Base-by-base conservation (phyloP, 53 echinoderm and acorn worm species). In the Mesocentrotus franciscanus region DNA sequence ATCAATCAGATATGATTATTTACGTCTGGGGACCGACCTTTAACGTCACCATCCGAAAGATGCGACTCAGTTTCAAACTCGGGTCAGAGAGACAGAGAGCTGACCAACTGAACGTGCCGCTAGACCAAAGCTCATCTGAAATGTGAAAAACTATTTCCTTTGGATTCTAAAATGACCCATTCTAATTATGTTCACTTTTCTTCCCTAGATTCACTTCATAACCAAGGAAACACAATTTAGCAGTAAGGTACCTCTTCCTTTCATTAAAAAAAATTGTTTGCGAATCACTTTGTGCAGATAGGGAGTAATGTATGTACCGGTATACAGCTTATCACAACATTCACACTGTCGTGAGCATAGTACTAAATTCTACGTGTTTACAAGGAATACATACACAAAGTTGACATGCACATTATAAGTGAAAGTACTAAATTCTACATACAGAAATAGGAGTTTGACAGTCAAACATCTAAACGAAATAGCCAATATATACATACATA, bases 401-500 rank as follows among this genome's bases (percentile, higher is more conserved):
- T 27, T 58, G 56, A n/a, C 58, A 87, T 87, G 87, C 87, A 87
- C 26, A 58, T 8, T 59, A 57, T 58, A 85, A 32, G 11, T 24
- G 3, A 85, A 56, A 87, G 87, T 87, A 87, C 87, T 87, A 57
- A 57, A 27, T 87, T 27, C 57, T 87, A 87, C 58, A 87, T 17
- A 58, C 10, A 16, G 1, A 24, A 57, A 56, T 17, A 58, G 11
- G n/a, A 17, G 26, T 9, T 85, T 26, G 14, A 87, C n/a, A 87
- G 59, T 58, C 16, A 58, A 58, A 13, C 1, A 26, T 57, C 22
- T 58, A 57, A 27, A n/a, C 13, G 42, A 87, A 58, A 58, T 87
- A 87, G 58, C 81, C 56, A 87, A 87, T 87, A 57, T 87, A 87
- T 87, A 87, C 87, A 87, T 56, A 87, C 42, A 79, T 79, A 36